Conservation (phyloP, 1,140 invertebrate genomes). For the Drosophila triauraria region DNA sequence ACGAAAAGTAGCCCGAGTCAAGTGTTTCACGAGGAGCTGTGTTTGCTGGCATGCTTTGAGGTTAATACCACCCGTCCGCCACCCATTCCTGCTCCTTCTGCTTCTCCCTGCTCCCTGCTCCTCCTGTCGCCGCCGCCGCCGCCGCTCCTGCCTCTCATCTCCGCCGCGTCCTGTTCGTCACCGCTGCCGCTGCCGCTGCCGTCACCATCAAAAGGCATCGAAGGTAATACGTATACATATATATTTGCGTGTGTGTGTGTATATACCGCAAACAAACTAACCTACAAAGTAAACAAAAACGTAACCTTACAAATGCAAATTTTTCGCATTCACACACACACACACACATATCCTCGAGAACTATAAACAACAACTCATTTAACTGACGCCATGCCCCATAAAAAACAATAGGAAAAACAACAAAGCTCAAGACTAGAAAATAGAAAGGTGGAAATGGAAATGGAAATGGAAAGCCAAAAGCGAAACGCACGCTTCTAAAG, state of each 20-base stretch:
- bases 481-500: conserved; percentile 45
- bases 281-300: conserved; percentile 80
- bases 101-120: not conserved
- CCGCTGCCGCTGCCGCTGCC: conserved; percentile 9
- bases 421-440: conserved; percentile 39
- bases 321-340: conserved; percentile 43
- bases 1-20: conserved; percentile 56
- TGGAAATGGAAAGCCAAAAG: conserved; percentile 19
- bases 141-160: conserved; percentile 17
- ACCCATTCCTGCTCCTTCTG: not conserved
- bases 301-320: conserved; percentile 78
- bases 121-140: not conserved
- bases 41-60: conserved; percentile 73
- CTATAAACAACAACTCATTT: conserved; percentile 78
- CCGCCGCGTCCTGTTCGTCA: conserved; percentile 16
- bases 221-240: conserved; percentile 71
- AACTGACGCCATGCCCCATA: conserved; percentile 60
- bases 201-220: conserved; percentile 63
- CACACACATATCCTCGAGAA: conserved; percentile 37
- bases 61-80: conserved; percentile 61
- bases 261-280: conserved; percentile 68
- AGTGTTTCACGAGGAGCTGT: conserved; percentile 52
- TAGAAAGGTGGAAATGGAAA: conserved; percentile 26
- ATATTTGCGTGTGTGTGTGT: conserved; percentile 27
- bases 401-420: conserved; percentile 43